Percentiles rank a stretch among this genome's conserved stretches.
Conservation (phyloP, 2,797 vertebrate species). For the Darevskia mixta region DNA sequence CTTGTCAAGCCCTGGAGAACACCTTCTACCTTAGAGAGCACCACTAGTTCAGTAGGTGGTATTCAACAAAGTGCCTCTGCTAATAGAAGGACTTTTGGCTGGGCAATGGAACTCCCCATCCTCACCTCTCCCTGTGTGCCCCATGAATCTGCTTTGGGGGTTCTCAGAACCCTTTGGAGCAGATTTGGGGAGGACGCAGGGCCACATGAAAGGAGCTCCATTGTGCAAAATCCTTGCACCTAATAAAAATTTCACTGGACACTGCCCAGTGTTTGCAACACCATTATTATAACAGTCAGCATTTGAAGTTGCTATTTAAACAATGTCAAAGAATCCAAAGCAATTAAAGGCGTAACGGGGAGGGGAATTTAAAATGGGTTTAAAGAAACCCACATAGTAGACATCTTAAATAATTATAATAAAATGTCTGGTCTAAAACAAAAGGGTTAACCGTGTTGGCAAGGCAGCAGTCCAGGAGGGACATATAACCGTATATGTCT, state of each 20-base stretch:
- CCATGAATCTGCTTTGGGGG: no score
- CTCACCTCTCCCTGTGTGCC: no score
- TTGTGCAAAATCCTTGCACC: no score
- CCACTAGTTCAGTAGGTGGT: neutral
- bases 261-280: neutral
- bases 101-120: no score
- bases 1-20: neutral
- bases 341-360: neutral
- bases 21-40: neutral
- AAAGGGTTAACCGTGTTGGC: neutral
- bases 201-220: no score
- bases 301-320: neutral
- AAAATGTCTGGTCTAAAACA: neutral
- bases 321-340: neutral
- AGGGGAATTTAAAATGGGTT: neutral
- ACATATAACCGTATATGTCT: neutral
- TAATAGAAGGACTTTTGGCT: no score
- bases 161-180: no score
- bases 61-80: no score
- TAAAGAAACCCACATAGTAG: neutral
- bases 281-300: neutral
- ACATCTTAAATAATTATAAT: neutral
- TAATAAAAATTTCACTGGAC: no score
- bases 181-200: no score
- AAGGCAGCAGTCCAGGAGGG: neutral